Percentiles rank a stretch among this genome's conserved stretches.
Conservation (phyloP, 2,888 invertebrate genomes). For the Heliconius cydno region DNA sequence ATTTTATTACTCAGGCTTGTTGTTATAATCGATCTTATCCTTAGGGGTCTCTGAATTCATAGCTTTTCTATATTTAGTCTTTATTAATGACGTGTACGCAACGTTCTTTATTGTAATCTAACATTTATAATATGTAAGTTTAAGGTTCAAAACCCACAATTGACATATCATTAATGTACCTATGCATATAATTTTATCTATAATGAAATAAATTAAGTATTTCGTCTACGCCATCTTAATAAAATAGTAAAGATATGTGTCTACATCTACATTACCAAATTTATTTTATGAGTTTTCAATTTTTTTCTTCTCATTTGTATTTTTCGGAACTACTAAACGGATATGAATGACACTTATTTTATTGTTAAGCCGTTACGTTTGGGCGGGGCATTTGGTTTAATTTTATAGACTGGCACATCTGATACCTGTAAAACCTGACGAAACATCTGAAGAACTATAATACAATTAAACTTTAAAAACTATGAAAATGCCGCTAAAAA, state of each 20-base stretch:
- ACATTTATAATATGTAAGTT: neutral
- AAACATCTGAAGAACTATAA: too few relatives aligned
- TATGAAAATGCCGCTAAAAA: too few relatives aligned
- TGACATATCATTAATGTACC: neutral
- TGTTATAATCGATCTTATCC: conserved; percentile 12
- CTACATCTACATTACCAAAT: too few relatives aligned
- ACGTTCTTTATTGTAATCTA: neutral
- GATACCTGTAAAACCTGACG: too few relatives aligned
- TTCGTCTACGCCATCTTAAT: too few relatives aligned
- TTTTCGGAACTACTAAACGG: neutral
- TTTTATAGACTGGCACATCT: too few relatives aligned
- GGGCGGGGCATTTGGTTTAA: neutral
- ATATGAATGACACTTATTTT: neutral
- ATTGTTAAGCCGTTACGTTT: neutral
- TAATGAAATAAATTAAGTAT: neutral
- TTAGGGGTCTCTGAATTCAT: conserved; percentile 15
- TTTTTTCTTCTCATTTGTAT: neutral
- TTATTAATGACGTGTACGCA: conserved; percentile 1
- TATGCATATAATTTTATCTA: neutral
- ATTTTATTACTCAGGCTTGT: conserved; percentile 25
- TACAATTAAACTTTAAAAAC: too few relatives aligned
- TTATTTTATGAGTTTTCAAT: too few relatives aligned
- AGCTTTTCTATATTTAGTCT: conserved; percentile 12
- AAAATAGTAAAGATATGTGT: too few relatives aligned
- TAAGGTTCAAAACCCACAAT: neutral